Evolutionary conservation across 2,113 vertebrate genomes (phyloP), one percentile per base, ranked within the genome.

Genomic region (Pygoscelis adeliae): DNA sequence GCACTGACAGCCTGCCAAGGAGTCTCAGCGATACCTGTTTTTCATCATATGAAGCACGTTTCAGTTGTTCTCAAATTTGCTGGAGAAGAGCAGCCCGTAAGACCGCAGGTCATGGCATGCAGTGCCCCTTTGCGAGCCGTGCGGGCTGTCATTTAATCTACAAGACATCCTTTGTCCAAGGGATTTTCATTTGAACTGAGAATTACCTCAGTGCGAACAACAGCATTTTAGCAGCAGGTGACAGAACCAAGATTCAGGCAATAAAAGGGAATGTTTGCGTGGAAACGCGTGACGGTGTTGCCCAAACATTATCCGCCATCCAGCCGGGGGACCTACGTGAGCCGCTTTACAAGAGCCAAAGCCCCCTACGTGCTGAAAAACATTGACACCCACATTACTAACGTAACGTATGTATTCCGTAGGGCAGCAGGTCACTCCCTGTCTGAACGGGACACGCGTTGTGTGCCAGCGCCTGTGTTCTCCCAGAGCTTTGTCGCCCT

Each of bases 361-460:
- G 36, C n/a, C 67, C 30, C 1, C 52, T 3, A 1, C 4, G 1
- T 9, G 46, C 63, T 22, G 63, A 32, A 32, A 13, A 67, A 7
- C 26, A 2, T 10, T 2, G 56, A 11, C 47, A 2, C 47, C 27
- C 10, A 1, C 40, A 1, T 19, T 6, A 19, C 13, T 20, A n/a
- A n/a, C 21, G 1, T 7, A 8, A 38, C 8, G 5, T 10, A 3
- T 5, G 1, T 9, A 5, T 7, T 26, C 15, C 40, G 0, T 3
- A 7, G 38, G 14, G 85, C 56, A 20, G 19, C 18, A 16, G 62
- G 36, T 16, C 71, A 2, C n/a, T 13, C 32, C 11, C 50, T 21
- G 44, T 15, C 42, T 5, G 5, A 32, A 11, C 11, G 2, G 25
- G 32, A n/a, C n/a, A n/a, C n/a, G 84, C 20, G 1, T 2, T 8